phyloP scores from a whole-genome alignment of 2,797 vertebrate species.

The Pterois miles region DNA sequence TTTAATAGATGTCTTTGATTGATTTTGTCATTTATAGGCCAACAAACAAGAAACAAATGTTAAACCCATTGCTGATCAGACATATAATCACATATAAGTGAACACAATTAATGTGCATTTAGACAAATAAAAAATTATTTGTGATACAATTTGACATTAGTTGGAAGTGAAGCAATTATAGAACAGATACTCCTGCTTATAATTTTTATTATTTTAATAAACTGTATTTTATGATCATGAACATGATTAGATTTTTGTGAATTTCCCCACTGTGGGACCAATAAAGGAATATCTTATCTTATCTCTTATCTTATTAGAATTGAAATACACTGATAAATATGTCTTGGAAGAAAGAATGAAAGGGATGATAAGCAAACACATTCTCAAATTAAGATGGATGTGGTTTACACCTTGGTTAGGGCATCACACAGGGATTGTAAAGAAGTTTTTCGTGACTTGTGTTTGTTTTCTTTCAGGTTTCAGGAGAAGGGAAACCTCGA shows the following conservation, averaged over 20 bases:
- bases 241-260: neutral
- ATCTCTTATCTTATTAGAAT: no score
- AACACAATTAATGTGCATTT: neutral
- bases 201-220: no score
- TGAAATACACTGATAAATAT: neutral
- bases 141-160: neutral
- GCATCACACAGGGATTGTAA: neutral
- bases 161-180: neutral
- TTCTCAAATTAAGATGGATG: no score
- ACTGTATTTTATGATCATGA: neutral
- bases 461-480: constrained; percentile 83
- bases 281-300: no score
- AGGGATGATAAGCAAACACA: neutral
- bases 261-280: no score
- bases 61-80: neutral
- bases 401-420: no score
- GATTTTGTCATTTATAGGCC: neutral
- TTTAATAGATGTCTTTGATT: neutral
- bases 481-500: constrained; percentile 98
- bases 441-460: neutral
- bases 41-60: neutral
- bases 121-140: neutral
- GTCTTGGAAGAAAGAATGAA: neutral
- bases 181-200: neutral
- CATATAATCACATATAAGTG: neutral